Evolutionary conservation across 2,113 vertebrate species (phyloP).

Genomic region (Forbesichthys papilliferus): DNA sequence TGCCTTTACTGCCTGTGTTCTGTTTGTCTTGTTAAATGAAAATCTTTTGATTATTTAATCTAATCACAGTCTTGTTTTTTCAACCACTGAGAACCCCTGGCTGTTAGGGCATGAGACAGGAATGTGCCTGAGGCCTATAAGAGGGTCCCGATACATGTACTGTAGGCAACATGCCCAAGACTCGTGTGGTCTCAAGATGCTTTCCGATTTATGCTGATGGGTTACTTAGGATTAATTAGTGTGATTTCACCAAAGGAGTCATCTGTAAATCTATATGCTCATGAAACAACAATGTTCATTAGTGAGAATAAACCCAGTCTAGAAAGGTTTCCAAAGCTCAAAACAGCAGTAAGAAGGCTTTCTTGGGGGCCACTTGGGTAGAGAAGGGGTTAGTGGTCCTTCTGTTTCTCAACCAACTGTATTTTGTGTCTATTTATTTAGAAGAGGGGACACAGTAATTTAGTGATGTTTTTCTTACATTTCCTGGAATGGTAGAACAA

Average conservation of each 20-base stretch:
- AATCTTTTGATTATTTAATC: slow-evolving; percentile 85
- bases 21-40: slow-evolving; percentile 91
- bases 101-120: slow-evolving; percentile 35
- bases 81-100: slow-evolving; percentile 75
- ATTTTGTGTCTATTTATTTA: slow-evolving; percentile 84
- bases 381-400: slow-evolving; percentile 74
- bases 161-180: slow-evolving; percentile 41
- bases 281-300: slow-evolving; percentile 5
- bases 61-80: slow-evolving; percentile 85
- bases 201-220: slow-evolving; percentile 58
- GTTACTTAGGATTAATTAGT: slow-evolving; percentile 8
- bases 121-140: slow-evolving; percentile 36
- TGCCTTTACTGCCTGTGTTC: slow-evolving; percentile 87
- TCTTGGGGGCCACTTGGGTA: slow-evolving; percentile 62
- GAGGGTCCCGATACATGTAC: slow-evolving; percentile 30
- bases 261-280: slow-evolving; percentile 29
- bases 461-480: slow-evolving; percentile 88
- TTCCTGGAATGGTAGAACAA: slow-evolving; percentile 85
- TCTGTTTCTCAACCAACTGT: slow-evolving; percentile 83
- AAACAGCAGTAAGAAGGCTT: slow-evolving; percentile 60
- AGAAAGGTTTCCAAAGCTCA: slow-evolving; percentile 32
- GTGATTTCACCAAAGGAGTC: slow-evolving; percentile 29
- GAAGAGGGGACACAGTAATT: slow-evolving; percentile 83
- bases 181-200: slow-evolving; percentile 59
- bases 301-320: slow-evolving; percentile 22